A percentile compares a stretch with the other conserved stretches of the same genome.
These are phyloP conservation scores for Troides helena DNA, from an alignment of 2,888 invertebrate species.

Conservation along the genomic window DNA sequence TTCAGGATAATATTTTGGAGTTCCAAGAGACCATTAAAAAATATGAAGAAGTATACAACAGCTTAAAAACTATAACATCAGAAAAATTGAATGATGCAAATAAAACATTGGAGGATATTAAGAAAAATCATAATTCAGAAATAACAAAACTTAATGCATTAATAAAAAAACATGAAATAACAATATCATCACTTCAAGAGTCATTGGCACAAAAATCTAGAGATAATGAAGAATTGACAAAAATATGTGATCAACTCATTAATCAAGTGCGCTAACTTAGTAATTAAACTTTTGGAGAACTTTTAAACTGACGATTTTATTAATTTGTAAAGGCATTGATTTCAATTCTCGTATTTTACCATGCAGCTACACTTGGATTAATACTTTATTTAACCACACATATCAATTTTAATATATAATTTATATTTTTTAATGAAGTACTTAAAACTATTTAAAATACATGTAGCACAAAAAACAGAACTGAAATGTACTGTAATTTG, in stretches of 20 bases:
- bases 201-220: conserved; percentile 91
- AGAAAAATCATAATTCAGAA: conserved; percentile 87
- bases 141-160: conserved; percentile 90
- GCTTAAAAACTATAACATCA: conserved; percentile 91
- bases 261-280: conserved; percentile 63
- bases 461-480: too few species aligned
- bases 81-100: conserved; percentile 87
- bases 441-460: too few species aligned
- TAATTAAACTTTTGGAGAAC: background rate
- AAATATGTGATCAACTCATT: conserved; percentile 96
- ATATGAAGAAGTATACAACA: conserved; percentile 90
- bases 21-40: conserved; percentile 84
- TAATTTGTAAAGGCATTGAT: background rate
- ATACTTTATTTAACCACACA: background rate
- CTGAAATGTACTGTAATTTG: too few species aligned
- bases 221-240: conserved; percentile 93
- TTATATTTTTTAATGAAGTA: too few species aligned
- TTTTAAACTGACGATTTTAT: background rate
- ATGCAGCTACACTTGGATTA: background rate
- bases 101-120: conserved; percentile 87
- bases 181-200: conserved; percentile 89
- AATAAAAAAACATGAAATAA: conserved; percentile 92
- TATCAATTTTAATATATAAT: background rate
- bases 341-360: background rate
- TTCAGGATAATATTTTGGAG: conserved; percentile 83